Conservation (phyloP, 2,797 vertebrate species). For the Poeciliopsis turneri region DNA sequence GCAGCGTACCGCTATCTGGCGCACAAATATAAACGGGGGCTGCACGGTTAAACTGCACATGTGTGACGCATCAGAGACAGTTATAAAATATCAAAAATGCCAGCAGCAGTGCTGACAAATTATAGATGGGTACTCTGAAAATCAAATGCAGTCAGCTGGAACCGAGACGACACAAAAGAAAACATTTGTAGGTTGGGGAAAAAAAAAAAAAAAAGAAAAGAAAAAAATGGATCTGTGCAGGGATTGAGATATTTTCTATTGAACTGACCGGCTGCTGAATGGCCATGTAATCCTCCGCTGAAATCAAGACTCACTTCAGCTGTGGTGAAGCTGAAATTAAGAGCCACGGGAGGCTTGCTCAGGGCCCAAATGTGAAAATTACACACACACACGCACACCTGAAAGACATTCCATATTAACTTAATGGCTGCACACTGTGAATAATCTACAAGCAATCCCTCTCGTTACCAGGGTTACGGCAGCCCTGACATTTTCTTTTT, state of each 20-base stretch:
- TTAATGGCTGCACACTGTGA: conserved; percentile 61
- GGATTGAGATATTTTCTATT: conserved; percentile 7
- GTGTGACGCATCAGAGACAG: conserved; percentile 9
- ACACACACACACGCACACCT: conserved; percentile 51
- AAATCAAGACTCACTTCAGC: conserved; percentile 32
- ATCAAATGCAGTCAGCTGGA: not conserved
- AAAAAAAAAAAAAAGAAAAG: not conserved
- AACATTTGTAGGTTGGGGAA: not conserved
- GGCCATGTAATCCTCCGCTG: conserved; percentile 18
- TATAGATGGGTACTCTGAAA: conserved; percentile 9
- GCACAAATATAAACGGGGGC: not conserved
- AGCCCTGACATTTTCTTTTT: conserved; percentile 47
- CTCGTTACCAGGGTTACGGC: conserved; percentile 75
- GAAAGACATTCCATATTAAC: conserved; percentile 58
- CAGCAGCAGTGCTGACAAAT: conserved; percentile 4
- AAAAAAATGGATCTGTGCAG: not conserved
- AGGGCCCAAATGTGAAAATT: conserved; percentile 53
- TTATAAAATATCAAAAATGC: conserved; percentile 8
- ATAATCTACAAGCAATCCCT: conserved; percentile 63
- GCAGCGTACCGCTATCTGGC: conserved; percentile 1
- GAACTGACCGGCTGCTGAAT: conserved; percentile 8
- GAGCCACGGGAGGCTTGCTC: conserved; percentile 47
- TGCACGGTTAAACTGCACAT: conserved; percentile 1
- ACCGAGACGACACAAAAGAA: conserved; percentile 9
- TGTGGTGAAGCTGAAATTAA: conserved; percentile 51